These are phyloP conservation scores for Spermophilus dauricus DNA, from an alignment of 2,113 vertebrate species.

Conservation along the genomic window DNA sequence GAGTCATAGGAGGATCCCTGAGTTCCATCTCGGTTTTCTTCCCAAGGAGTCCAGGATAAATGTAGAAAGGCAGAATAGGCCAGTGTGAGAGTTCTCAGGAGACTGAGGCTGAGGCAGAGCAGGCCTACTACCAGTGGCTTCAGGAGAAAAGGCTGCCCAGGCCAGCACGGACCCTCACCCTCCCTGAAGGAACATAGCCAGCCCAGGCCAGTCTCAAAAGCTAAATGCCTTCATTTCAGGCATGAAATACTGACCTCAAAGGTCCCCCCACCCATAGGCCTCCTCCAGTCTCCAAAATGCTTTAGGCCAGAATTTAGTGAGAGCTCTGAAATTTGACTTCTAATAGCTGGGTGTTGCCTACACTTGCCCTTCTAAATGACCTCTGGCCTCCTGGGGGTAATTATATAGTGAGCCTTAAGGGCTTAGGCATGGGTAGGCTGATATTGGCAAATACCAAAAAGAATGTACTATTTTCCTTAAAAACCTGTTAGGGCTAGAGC, in stretches of 20 bases:
- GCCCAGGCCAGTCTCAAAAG: conserved; percentile 41
- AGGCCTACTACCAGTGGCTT: neutral
- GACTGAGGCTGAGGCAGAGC: neutral
- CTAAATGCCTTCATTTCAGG: conserved; percentile 19
- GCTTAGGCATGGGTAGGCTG: neutral
- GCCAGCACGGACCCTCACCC: neutral
- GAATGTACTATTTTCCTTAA: conserved; percentile 57
- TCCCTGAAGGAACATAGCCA: neutral
- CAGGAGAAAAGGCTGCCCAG: neutral
- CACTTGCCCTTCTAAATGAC: conserved; percentile 51
- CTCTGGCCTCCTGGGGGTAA: conserved; percentile 59
- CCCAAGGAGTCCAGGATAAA: neutral
- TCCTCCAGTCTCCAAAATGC: conserved; percentile 6
- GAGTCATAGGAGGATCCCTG: neutral
- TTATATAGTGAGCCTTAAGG: conserved; percentile 53
- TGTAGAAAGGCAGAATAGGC: neutral
- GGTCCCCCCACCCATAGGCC: neutral
- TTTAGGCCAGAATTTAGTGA: conserved; percentile 39
- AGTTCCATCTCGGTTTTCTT: neutral
- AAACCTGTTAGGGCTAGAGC: conserved; percentile 56
- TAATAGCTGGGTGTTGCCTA: conserved; percentile 69
- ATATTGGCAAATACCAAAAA: conserved; percentile 46
- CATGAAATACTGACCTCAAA: conserved; percentile 56
- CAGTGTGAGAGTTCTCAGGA: accelerated
- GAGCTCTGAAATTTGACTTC: conserved; percentile 65